Evolutionary conservation across 2,113 vertebrate genomes (phyloP).

Genomic region (Hemibagrus wyckioides): DNA sequence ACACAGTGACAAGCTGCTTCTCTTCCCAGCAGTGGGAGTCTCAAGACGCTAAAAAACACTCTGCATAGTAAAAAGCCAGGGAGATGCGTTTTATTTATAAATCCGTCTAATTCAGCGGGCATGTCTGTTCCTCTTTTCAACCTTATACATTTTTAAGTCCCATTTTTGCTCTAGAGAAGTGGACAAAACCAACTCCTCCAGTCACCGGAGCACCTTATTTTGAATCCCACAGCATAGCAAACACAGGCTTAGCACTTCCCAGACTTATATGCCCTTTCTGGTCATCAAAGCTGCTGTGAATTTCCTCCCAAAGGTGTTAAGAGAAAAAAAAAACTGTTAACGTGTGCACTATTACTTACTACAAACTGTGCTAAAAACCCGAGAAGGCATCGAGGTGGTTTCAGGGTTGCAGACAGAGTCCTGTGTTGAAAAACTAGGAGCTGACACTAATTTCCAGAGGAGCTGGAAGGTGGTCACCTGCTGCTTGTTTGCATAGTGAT

Average conservation of each 20-base stretch:
- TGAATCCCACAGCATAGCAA: background rate
- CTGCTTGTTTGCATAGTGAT: slow-evolving; percentile 37
- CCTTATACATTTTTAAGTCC: slow-evolving; percentile 25
- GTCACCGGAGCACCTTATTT: slow-evolving; percentile 4
- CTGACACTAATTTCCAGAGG: slow-evolving; percentile 31
- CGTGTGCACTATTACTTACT: background rate
- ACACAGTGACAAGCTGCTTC: background rate
- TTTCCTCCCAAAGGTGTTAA: slow-evolving; percentile 15
- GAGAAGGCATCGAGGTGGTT: slow-evolving; percentile 21
- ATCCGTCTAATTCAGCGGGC: background rate
- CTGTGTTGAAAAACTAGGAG: background rate
- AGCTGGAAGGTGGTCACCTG: slow-evolving; percentile 31
- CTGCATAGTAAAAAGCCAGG: background rate
- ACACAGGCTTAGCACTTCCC: background rate
- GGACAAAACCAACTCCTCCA: background rate
- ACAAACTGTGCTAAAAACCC: slow-evolving; percentile 5
- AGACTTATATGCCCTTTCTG: background rate
- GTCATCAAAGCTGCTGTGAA: slow-evolving; percentile 5
- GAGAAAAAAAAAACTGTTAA: background rate
- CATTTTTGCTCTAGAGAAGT: background rate
- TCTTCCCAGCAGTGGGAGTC: background rate
- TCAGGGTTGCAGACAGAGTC: slow-evolving; percentile 9
- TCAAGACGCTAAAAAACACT: background rate
- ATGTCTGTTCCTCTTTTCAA: background rate
- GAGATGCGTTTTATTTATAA: slow-evolving; percentile 36